Evolutionary conservation across 23 tunicate genomes (phyloP), one percentile per base, ranked within the genome.

Genomic region (Trididemnum nubilum): DNA sequence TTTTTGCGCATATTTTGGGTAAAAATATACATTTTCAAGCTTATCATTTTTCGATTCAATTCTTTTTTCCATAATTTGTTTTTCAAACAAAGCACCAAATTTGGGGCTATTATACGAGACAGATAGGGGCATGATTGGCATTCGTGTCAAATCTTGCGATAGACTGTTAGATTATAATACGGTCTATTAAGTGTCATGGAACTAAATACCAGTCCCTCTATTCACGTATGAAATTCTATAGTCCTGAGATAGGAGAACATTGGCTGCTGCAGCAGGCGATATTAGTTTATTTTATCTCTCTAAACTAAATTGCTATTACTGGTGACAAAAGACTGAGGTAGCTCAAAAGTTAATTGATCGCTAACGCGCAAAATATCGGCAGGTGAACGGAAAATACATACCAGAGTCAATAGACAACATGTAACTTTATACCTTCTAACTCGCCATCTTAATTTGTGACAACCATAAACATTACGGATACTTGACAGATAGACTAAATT

Each of bases 141-240:
- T 5, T 33, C 38, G 74, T 33, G 74, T 67, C 4, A 3, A 30
- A 12, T 33, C 33, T 9, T 33, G 38, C 37, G 38, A 67, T 67
- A 67, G 74, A 73, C 79, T 29, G 59, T 15, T 31, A 21, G 31
- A 33, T n/a, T 37, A 73, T 77, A 77, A 57, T 77, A 77, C 81
- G 81, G 67, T 77, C 86, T 70, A 82, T 82, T 82, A 80, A 71
- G 77, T 32, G 50, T 28, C 28, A 33, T n/a, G 86, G 77, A 82
- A 82, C 67, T 67, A n/a, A 70, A 82, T 35, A 82, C 78, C 69
- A 18, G 0, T 70, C 27, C 78, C 1, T 69, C 86, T 54, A 69
- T 82, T 82, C 78, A 82, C 22, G 69, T 44, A 50, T 34, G 86
- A 66, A 82, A 82, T 35, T 1, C 1, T 7, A 82, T 71, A 70